These are phyloP conservation scores for Melieria picta DNA, from an alignment of 2,888 invertebrate species.

Conservation along the genomic window DNA sequence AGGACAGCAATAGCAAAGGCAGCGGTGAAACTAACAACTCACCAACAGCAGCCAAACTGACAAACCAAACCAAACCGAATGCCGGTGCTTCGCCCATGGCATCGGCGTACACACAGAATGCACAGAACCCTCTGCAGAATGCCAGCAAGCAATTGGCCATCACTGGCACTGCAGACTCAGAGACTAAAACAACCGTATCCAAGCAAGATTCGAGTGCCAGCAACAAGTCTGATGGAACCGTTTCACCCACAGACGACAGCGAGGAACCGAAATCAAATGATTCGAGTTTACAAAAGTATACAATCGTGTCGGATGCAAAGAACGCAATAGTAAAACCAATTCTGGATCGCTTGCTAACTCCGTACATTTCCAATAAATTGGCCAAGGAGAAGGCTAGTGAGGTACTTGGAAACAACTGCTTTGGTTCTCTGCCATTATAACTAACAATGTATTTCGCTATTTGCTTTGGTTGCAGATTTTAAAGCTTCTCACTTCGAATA, in stretches of 20 bases:
- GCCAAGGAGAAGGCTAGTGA: constrained; percentile 79
- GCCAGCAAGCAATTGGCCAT: constrained; percentile 59
- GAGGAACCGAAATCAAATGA: constrained; percentile 42
- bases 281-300: constrained; percentile 41
- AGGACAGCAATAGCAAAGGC: constrained; percentile 32
- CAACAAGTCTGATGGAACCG: constrained; percentile 51
- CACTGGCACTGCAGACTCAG: constrained; percentile 46
- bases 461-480: constrained; percentile 71
- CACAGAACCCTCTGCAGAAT: constrained; percentile 64
- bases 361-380: constrained; percentile 84
- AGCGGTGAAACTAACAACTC: constrained; percentile 38
- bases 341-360: constrained; percentile 81
- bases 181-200: constrained; percentile 42
- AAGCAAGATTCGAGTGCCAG: constrained; percentile 57
- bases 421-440: background rate
- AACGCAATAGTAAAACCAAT: constrained; percentile 74
- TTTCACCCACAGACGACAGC: constrained; percentile 53
- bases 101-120: constrained; percentile 64
- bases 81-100: constrained; percentile 45
- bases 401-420: constrained; percentile 60
- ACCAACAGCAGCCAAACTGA: constrained; percentile 33
- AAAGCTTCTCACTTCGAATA: constrained; percentile 95
- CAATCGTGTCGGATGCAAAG: constrained; percentile 57
- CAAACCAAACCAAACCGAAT: constrained; percentile 39
- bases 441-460: background rate